Evolutionary conservation across 2,113 vertebrate species (phyloP), one percentile per base, ranked within the genome.

Genomic region (Cynopterus brachyotis): DNA sequence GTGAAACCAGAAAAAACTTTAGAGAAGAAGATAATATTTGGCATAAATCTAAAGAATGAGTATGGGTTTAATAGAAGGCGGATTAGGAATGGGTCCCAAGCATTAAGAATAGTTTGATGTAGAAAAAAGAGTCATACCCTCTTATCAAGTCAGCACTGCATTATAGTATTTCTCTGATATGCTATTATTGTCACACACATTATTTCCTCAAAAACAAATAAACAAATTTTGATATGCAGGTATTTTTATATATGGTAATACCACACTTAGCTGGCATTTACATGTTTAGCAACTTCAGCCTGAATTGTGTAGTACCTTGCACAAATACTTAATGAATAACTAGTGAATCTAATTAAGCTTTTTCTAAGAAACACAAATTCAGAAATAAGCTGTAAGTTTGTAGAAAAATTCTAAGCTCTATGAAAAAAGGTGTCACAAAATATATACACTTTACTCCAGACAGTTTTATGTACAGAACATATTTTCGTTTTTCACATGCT

Each of bases 351-450:
- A 75, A 76, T 83, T 64, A 91, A 84, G 32, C 59, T 53, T 92
- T 53, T 84, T 84, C 76, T 60, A 59, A 94, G 64, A 84, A 83
- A 16, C 16, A 55, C 22, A 93, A 28, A 78, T 89, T 87, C 69
- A 91, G 62, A 88, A 80, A 62, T 84, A 55, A 81, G 12, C 86
- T 81, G 20, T 26, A 87, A 92, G 8, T 72, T 6, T 90, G 37
- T 66, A 75, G 28, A 87, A 88, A 66, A 91, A 95, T 35, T 93
- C 45, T n/a, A 67, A 95, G 47, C 45, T 78, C 37, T 79, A 3
- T 80, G 75, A 73, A 85, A 78, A 30, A 30, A 70, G 28, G 1
- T 95, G 10, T 75, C 66, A 87, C 16, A 35, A 67, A 72, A 60
- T 24, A 87, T 35, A 30, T 17, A 28, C 5, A 35, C 81, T 80